Evolutionary conservation across 1,140 invertebrate species (phyloP), one percentile per base, ranked within the genome.

Genomic region (Trichonephila clavata): DNA sequence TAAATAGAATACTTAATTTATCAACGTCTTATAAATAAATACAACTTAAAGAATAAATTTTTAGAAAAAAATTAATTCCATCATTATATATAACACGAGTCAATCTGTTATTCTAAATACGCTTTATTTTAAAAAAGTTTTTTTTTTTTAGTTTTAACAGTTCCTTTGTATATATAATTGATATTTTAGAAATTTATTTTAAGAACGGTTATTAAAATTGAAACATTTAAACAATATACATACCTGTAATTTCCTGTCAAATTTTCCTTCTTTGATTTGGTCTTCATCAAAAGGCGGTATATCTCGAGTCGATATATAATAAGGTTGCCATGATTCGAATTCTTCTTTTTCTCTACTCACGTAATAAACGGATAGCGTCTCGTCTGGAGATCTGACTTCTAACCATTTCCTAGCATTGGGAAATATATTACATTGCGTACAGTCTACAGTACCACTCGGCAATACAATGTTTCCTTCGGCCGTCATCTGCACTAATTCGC

Each of bases 231-330:
- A 10, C 3, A 68, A 8, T 6, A 39, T 32, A 24, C 94, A 95
- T 95, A 98, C 98, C 97, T 99, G 98, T 63, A 98, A 97, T 97
- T 98, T 98, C 96, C 98, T 98, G 95, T 98, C 98, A 94, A 97
- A 97, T 80, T 97, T 96, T 21, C 98, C 98, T 95, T 98, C 98
- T 97, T 98, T 98, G 7, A 97, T 97, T 92, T 98, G 96, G 65
- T 96, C 95, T 95, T 98, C 98, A 94, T 97, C 97, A 95, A 98
- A 98, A 94, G 97, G 96, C 0, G 98, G 98, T 95, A 98, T 97
- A 80, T 97, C 96, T 94, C 97, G 97, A 0, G 97, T 98, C 7
- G 97, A 97, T 94, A 98, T 98, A 95, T 97, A 98, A 65, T 98
- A 96, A 0, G 98, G 98, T 95, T 98, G 97, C 98, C 98, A 98